phyloP scores from a whole-genome alignment of 2,113 vertebrate species.

The Sciurus niger region DNA sequence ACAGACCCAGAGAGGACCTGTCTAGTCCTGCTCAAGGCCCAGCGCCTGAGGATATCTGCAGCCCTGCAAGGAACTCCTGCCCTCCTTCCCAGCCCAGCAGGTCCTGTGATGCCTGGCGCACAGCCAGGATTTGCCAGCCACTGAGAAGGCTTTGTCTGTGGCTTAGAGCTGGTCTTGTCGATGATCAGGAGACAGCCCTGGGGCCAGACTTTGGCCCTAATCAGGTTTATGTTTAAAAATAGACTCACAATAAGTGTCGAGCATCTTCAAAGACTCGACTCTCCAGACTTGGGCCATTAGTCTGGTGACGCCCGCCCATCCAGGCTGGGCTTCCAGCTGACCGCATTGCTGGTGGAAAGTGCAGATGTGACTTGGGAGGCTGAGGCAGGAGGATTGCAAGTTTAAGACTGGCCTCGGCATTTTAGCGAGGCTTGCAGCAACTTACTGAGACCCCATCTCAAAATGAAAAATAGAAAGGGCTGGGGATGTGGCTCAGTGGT shows the following conservation, averaged over 20 bases:
- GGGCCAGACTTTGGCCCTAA: slow-evolving; percentile 22
- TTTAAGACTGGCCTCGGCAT: too few relatives aligned
- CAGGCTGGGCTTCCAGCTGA: not conserved
- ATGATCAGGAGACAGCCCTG: not conserved
- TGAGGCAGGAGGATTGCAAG: too few relatives aligned
- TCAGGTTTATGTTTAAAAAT: slow-evolving; percentile 34
- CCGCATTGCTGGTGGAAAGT: not conserved
- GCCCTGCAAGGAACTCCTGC: not conserved
- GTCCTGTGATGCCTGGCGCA: slow-evolving; percentile 56
- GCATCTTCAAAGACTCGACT: not conserved
- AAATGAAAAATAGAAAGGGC: too few relatives aligned
- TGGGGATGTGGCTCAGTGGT: too few relatives aligned
- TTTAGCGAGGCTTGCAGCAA: too few relatives aligned
- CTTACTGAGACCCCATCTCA: too few relatives aligned
- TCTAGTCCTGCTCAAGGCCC: not conserved
- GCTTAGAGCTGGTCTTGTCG: not conserved
- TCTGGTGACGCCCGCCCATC: not conserved
- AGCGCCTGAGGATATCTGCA: not conserved
- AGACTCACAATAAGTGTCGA: not conserved
- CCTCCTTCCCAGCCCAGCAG: not conserved
- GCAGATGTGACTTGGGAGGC: not conserved
- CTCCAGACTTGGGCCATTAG: not conserved
- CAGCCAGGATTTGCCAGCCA: not conserved
- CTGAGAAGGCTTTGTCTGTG: slow-evolving; percentile 61
- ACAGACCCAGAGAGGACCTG: not conserved